These are phyloP conservation scores for Puffinus mauretanicus DNA, from an alignment of 2,113 vertebrate genomes.

Conservation along the genomic window DNA sequence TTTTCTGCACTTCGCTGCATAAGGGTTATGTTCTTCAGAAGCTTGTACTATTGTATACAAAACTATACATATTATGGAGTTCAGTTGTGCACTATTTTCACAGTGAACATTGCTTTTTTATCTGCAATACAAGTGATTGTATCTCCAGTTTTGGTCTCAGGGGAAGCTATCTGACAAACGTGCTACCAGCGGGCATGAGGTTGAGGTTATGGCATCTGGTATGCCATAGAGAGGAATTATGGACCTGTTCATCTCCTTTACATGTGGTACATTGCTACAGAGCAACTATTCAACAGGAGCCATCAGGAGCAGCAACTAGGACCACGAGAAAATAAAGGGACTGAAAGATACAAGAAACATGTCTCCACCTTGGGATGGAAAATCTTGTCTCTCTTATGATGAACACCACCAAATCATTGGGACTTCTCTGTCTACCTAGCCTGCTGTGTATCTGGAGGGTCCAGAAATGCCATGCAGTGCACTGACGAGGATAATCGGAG, in stretches of 20 bases:
- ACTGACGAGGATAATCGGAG: constrained; percentile 54
- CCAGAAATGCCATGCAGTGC: constrained; percentile 54
- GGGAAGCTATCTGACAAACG: background rate
- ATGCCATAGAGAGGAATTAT: background rate
- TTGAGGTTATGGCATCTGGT: background rate
- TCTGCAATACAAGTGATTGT: background rate
- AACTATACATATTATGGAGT: background rate
- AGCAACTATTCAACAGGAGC: constrained; percentile 16
- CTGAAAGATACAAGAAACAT: background rate
- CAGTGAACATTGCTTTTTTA: background rate
- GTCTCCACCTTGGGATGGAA: constrained; percentile 33
- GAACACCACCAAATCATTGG: constrained; percentile 31
- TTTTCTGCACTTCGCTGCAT: background rate
- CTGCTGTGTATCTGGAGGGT: constrained; percentile 55
- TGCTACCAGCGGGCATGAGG: background rate
- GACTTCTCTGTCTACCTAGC: constrained; percentile 50
- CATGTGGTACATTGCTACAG: background rate
- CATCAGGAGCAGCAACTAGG: background rate
- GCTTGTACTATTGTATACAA: background rate
- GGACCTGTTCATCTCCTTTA: constrained; percentile 13
- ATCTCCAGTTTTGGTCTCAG: background rate
- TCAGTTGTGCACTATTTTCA: background rate
- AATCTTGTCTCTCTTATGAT: constrained; percentile 24
- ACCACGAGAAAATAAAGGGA: constrained; percentile 22
- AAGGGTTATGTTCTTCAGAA: background rate